phyloP scores from a whole-genome alignment of 2,797 vertebrate species.

The Lindbergichthys nudifrons region DNA sequence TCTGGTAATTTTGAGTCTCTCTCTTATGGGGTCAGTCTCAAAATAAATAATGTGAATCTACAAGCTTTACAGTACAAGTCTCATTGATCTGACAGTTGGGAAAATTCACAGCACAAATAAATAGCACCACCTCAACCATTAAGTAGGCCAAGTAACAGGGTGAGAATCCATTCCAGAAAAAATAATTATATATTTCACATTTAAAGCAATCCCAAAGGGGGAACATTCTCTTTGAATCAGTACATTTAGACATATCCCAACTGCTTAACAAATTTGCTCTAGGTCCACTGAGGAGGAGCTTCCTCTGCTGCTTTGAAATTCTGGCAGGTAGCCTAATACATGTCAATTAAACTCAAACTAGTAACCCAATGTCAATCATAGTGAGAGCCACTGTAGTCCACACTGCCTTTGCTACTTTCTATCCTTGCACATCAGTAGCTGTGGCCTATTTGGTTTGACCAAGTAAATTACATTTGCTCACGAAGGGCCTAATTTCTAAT shows the following conservation, averaged over 20 bases:
- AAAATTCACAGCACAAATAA: constrained; percentile 43
- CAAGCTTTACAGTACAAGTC: neutral
- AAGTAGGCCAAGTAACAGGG: constrained; percentile 60
- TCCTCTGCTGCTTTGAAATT: constrained; percentile 47
- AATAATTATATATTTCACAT: constrained; percentile 54
- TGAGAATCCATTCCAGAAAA: constrained; percentile 25
- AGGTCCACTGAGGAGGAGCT: constrained; percentile 34
- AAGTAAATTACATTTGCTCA: constrained; percentile 58
- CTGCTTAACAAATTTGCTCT: constrained; percentile 52
- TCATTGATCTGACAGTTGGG: constrained; percentile 17
- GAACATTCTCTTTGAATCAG: constrained; percentile 47
- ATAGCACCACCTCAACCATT: constrained; percentile 41
- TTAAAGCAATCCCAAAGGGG: constrained; percentile 45
- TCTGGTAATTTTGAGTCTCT: no score
- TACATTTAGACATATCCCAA: constrained; percentile 58
- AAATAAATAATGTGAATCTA: neutral
- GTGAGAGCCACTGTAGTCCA: constrained; percentile 9
- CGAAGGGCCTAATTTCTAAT: constrained; percentile 52
- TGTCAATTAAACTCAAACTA: constrained; percentile 53
- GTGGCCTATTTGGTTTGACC: constrained; percentile 35
- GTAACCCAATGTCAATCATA: constrained; percentile 15
- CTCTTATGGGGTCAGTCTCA: no score
- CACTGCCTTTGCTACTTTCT: constrained; percentile 30
- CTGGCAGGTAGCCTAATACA: constrained; percentile 41
- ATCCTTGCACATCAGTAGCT: constrained; percentile 39